phyloP scores from a whole-genome alignment of 2,113 vertebrate species.

The Thalassarche chlororhynchos region DNA sequence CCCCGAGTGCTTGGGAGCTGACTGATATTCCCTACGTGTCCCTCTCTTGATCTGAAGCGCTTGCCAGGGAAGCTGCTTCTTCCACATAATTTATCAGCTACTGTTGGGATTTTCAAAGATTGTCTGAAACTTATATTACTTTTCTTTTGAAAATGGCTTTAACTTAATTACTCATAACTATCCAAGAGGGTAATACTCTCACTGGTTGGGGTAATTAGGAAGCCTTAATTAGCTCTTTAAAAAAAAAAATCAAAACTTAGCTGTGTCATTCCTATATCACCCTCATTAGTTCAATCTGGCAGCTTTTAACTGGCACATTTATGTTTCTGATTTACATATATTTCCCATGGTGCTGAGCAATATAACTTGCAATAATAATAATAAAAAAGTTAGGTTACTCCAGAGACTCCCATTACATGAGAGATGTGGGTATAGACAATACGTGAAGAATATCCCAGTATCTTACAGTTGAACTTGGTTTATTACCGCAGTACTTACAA shows the following conservation, averaged over 20 bases:
- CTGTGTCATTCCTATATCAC: slow-evolving; percentile 48
- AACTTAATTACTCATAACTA: slow-evolving; percentile 66
- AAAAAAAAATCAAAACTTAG: slow-evolving; percentile 55
- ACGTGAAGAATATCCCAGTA: not conserved
- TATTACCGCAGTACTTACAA: slow-evolving; percentile 26
- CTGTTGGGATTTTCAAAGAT: slow-evolving; percentile 10
- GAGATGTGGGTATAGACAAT: not conserved
- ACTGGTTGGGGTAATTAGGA: slow-evolving; percentile 64
- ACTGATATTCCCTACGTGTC: accelerated
- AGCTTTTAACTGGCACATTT: slow-evolving; percentile 56
- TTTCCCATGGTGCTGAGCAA: slow-evolving; percentile 42
- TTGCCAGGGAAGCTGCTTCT: not conserved
- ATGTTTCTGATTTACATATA: slow-evolving; percentile 72
- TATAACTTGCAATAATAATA: slow-evolving; percentile 60
- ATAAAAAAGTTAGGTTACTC: slow-evolving; percentile 54
- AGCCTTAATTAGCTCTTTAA: slow-evolving; percentile 67
- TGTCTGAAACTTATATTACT: slow-evolving; percentile 13
- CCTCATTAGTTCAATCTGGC: slow-evolving; percentile 69
- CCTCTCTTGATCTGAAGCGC: not conserved
- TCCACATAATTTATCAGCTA: not conserved
- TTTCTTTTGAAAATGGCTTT: slow-evolving; percentile 36
- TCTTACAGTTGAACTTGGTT: slow-evolving; percentile 1
- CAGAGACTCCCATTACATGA: slow-evolving; percentile 32
- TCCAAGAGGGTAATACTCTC: slow-evolving; percentile 43
- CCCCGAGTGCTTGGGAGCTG: not conserved